Evolutionary conservation across 2,113 vertebrate genomes (phyloP).

Genomic region (cat (Felis catus)): F.catus_Fca126_mat1.0 CM031420.1:123444501-123445000

Average conservation of each 20-base stretch:
- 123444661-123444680: neutral
- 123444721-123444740: fast-evolving
- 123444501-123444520: neutral
- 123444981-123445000: neutral
- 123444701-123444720: neutral
- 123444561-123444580: neutral
- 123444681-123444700: neutral
- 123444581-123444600: neutral
- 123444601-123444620: neutral
- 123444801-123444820: no score
- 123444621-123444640: neutral
- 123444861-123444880: neutral
- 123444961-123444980: neutral
- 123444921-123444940: neutral
- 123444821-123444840: neutral
- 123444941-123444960: neutral
- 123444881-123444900: neutral
- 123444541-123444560: neutral
- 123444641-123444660: neutral
- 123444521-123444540: neutral
- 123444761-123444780: neutral
- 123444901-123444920: neutral
- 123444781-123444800: neutral
- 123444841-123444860: neutral
- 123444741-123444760: neutral